These are phyloP conservation scores for Stercorarius parasiticus DNA, from an alignment of 2,113 vertebrate species.

Conservation along the genomic window DNA sequence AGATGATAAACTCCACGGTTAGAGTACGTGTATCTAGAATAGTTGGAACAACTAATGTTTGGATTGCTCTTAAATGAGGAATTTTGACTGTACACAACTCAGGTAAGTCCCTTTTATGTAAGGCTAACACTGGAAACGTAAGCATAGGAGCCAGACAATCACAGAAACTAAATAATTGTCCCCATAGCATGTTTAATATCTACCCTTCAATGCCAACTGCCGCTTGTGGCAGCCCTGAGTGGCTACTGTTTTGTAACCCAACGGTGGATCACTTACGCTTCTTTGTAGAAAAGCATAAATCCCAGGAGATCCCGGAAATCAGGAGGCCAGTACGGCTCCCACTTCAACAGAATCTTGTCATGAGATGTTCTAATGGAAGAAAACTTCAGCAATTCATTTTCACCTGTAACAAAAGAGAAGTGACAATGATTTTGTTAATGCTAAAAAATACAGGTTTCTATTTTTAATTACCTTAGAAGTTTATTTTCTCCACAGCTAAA, in stretches of 20 bases:
- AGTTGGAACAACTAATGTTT: neutral
- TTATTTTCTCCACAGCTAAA: neutral
- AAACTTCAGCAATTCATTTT: conserved; percentile 88
- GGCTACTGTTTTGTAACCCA: neutral
- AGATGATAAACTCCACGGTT: neutral
- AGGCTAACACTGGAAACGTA: neutral
- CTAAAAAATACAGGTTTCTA: neutral
- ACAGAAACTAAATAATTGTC: neutral
- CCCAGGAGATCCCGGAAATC: conserved; percentile 95
- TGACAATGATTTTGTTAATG: rapidly evolving
- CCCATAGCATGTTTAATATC: neutral
- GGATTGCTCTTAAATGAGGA: neutral
- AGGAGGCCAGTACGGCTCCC: conserved; percentile 91
- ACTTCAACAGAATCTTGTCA: conserved; percentile 90
- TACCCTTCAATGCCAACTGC: neutral
- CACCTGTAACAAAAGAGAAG: conserved; percentile 77
- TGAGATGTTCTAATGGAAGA: conserved; percentile 77
- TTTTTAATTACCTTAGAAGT: neutral
- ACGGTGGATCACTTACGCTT: conserved; percentile 84
- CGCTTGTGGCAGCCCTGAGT: neutral
- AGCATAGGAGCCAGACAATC: neutral
- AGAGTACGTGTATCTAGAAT: neutral
- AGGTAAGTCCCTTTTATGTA: neutral
- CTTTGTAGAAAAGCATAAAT: conserved; percentile 98
- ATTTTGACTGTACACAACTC: neutral